Base-by-base conservation (phyloP, 2,888 invertebrate genomes). In the Tuta absoluta region DNA sequence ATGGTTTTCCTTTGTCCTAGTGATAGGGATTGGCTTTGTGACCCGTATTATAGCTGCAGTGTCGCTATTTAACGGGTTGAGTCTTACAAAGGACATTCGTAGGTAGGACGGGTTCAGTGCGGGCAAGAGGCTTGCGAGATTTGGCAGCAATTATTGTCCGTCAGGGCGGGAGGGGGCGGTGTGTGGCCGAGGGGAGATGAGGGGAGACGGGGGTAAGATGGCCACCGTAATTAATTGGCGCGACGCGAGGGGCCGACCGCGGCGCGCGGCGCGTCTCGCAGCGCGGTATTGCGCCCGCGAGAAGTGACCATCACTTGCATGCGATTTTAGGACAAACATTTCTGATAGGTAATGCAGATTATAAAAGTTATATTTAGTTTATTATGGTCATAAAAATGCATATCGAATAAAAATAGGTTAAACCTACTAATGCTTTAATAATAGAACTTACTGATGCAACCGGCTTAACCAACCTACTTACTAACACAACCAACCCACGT, bases 171-270 rank as follows among this genome's bases (percentile, higher is more conserved):
- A 67, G 67, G 73, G 69, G 73, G 70, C 72, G 75, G 80, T 69
- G 73, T 65, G 67, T 73, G 74, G 69, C 66, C 68, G 69, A 74
- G 74, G 63, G 67, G 65, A 23, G 63, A 66, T 62, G 64, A 67
- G 67, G 75, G 77, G 76, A 70, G 73, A 73, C 72, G 76, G 83
- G 82, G 85, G 80, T 88, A 91, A 91, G 90, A 91, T 88, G 89
- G 90, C 90, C 90, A 87, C 91, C 91, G 89, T 91, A 91, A 91
- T 91, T 91, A 91, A 91, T 91, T 91, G 91, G 89, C 89, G 88
- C 89, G 89, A 91, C 91, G 90, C 90, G 87, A 86, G 89, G 87
- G 89, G 86, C 87, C 89, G 86, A 87, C 89, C 89, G 87, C 89
- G 88, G 84, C 87, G 85, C 89, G 87, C 89, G 88, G 84, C 87